Percentiles rank a stretch among this genome's conserved stretches.
phyloP scores from a whole-genome alignment of 2,888 invertebrate genomes.

The Candidula unifasciata region DNA sequence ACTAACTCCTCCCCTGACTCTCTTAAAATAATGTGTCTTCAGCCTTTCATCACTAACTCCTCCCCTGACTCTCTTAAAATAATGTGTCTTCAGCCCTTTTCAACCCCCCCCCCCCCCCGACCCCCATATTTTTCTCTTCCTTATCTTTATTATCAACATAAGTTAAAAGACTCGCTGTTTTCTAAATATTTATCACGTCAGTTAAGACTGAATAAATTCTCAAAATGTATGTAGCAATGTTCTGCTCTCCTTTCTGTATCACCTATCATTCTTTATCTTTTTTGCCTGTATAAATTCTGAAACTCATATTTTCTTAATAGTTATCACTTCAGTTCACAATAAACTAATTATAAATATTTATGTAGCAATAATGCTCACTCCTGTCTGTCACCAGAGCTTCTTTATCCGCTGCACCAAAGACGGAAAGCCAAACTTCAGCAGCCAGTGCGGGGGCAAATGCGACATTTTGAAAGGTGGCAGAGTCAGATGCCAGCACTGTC shows the following conservation, averaged over 20 bases:
- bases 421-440: constrained; percentile 65
- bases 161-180: too few relatives aligned
- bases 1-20: too few relatives aligned
- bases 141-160: neutral
- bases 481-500: constrained; percentile 74
- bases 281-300: neutral
- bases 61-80: too few relatives aligned
- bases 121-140: too few relatives aligned
- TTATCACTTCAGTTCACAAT: neutral
- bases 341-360: neutral
- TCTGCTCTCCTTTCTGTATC: neutral
- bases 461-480: constrained; percentile 68
- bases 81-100: too few relatives aligned
- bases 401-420: constrained; percentile 72
- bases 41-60: too few relatives aligned
- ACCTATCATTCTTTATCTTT: constrained; percentile 69
- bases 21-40: too few relatives aligned
- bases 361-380: neutral
- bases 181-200: too few relatives aligned
- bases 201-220: neutral
- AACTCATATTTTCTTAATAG: too few relatives aligned
- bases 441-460: constrained; percentile 69
- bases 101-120: too few relatives aligned
- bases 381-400: constrained; percentile 64
- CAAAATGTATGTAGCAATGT: neutral